These are phyloP conservation scores for Sphenodon punctatus DNA, from an alignment of 2,797 vertebrate species.

Conservation along the genomic window DNA sequence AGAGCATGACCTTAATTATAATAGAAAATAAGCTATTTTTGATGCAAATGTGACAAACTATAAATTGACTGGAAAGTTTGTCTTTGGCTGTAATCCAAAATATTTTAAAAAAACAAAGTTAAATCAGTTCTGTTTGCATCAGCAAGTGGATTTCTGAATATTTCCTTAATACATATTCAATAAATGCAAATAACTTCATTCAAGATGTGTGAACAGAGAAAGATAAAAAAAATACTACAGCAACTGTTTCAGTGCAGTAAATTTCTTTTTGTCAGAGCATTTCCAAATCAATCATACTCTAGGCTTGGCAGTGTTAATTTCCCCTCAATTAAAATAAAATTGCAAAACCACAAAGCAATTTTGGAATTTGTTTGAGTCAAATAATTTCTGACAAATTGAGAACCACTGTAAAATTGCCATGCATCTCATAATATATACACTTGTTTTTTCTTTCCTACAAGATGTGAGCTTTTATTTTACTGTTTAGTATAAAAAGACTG, in stretches of 20 bases:
- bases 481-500: not conserved
- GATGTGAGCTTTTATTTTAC: not conserved
- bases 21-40: not conserved
- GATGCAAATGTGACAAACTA: not conserved
- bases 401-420: not conserved
- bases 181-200: not conserved
- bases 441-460: not conserved
- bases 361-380: constrained; percentile 37
- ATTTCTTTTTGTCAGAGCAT: constrained; percentile 30
- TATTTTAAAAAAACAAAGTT: not conserved
- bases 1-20: not conserved
- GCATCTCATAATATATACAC: not conserved
- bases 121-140: not conserved
- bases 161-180: constrained; percentile 21
- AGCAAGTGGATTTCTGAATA: not conserved
- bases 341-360: constrained; percentile 31
- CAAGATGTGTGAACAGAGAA: not conserved
- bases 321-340: constrained; percentile 47
- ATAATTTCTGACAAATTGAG: constrained; percentile 45
- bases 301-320: constrained; percentile 18
- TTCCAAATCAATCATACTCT: constrained; percentile 23
- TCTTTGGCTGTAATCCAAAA: not conserved
- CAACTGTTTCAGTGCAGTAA: constrained; percentile 3
- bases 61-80: not conserved
- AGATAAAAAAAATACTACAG: constrained; percentile 7